Base-by-base conservation (phyloP, 2,888 invertebrate genomes). In the Acrocera orbiculus region DNA sequence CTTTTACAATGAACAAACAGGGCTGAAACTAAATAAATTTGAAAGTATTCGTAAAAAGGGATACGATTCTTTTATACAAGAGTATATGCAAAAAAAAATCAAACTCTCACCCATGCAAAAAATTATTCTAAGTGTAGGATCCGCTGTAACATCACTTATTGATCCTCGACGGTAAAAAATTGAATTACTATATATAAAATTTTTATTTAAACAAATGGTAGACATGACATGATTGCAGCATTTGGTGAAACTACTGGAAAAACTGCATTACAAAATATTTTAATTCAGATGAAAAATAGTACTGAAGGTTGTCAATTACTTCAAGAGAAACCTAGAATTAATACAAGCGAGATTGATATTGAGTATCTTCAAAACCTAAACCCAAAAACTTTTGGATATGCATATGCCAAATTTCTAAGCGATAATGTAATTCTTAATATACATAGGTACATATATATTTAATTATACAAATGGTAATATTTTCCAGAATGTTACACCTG, bases 201-300 rank as follows among this genome's bases (percentile, higher is more conserved):
- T 7, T 32, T 15, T 24, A 19, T 17, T 26, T 28, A 27, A 5
- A 2, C 16, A 30, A 10, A 29, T 37, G 50, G 58, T 36, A 64
- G 82, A 40, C 80, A 73, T 13, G 93, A 96, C 53, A 89, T 92
- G 86, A 85, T 96, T 44, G 90, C 93, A 15, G 83, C 87, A 43
- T 67, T 93, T 45, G 92, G 90, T 2, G 95, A 96, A 64, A 82
- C 89, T 1, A 87, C 92, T 8, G 92, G 76, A 3, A 63, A 65
- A 42, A 54, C 53, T 28, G 81, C 90, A 4, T 63, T 92, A 5
- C 63, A 64, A 40, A 66, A 71, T 46, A 82, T 95, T 61, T 64
- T 70, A 33, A 54, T 64, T 26, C 69, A 72, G 53, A 92, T 98
- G 90, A 58, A 70, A 41, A 61, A 65, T 28, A 77, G 77, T 35